Conservation (phyloP, 2,888 invertebrate genomes). For the Ischnura elegans region DNA sequence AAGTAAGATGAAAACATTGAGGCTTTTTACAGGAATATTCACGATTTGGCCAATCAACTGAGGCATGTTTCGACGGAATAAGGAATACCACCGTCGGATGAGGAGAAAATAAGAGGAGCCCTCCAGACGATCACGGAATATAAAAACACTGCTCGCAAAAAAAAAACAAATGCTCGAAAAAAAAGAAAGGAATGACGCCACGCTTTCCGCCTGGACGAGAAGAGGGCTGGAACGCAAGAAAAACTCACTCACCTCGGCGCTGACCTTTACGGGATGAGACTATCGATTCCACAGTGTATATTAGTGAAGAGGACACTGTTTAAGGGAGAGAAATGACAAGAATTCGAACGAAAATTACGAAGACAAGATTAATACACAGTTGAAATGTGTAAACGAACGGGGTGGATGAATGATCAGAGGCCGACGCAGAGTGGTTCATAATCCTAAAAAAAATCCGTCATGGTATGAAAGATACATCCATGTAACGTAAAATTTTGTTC, state of each 20-base stretch:
- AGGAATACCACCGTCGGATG: not conserved
- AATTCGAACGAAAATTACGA: too few relatives aligned
- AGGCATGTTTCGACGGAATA: not conserved
- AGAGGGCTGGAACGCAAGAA: not conserved
- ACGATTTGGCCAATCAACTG: not conserved
- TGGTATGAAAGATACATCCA: too few relatives aligned
- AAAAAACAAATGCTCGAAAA: not conserved
- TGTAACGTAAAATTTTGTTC: too few relatives aligned
- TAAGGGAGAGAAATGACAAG: not conserved
- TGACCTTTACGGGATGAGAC: not conserved
- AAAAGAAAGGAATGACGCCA: not conserved
- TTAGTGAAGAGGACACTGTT: not conserved
- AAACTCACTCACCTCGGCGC: not conserved
- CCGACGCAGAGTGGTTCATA: not conserved
- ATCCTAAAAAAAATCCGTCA: too few relatives aligned
- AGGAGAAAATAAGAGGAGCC: not conserved
- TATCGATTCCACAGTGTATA: not conserved
- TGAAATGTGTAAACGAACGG: not conserved
- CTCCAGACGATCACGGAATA: not conserved
- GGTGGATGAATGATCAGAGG: not conserved
- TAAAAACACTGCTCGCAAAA: not conserved
- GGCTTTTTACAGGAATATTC: not conserved
- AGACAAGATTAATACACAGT: not conserved
- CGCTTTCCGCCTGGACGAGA: not conserved
- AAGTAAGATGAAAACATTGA: not conserved